These are phyloP conservation scores for Bryconaethiops microstoma DNA, from an alignment of 2,797 vertebrate genomes.

Conservation along the genomic window DNA sequence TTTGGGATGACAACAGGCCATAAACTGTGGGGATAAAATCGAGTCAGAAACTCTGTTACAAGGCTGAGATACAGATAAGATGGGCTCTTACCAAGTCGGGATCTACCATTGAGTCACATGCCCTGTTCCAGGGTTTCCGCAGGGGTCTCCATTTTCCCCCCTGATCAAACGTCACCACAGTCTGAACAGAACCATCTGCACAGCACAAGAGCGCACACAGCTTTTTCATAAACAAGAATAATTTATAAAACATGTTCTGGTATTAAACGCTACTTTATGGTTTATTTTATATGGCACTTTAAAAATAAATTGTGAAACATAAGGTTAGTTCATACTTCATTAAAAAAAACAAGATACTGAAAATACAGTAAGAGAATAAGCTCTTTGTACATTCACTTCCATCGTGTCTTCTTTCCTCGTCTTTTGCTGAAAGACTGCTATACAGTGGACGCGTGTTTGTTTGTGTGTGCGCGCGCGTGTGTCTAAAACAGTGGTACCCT, in stretches of 20 bases:
- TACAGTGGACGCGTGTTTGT: too few relatives aligned
- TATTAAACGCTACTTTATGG: neutral
- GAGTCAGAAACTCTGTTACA: too few relatives aligned
- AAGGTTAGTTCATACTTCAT: neutral
- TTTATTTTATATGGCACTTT: too few relatives aligned
- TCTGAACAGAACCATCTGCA: constrained; percentile 88
- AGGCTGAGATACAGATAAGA: too few relatives aligned
- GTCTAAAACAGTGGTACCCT: constrained; percentile 74
- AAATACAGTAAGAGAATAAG: neutral
- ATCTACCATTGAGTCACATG: constrained; percentile 87
- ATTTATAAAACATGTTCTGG: neutral
- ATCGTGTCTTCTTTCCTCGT: too few relatives aligned
- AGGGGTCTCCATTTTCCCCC: constrained; percentile 91
- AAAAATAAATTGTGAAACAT: neutral
- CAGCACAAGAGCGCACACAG: neutral
- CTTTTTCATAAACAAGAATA: neutral
- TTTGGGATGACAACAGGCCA: too few relatives aligned
- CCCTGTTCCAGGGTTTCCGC: constrained; percentile 83
- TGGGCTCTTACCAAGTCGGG: constrained; percentile 79
- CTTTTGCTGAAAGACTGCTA: too few relatives aligned
- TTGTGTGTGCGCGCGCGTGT: neutral
- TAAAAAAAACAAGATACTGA: neutral
- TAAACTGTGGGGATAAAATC: too few relatives aligned
- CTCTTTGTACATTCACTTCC: neutral
- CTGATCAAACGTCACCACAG: constrained; percentile 91